Evolutionary conservation across 2,113 vertebrate species (phyloP).

Genomic region (Choloepus hoffmanni): DNA sequence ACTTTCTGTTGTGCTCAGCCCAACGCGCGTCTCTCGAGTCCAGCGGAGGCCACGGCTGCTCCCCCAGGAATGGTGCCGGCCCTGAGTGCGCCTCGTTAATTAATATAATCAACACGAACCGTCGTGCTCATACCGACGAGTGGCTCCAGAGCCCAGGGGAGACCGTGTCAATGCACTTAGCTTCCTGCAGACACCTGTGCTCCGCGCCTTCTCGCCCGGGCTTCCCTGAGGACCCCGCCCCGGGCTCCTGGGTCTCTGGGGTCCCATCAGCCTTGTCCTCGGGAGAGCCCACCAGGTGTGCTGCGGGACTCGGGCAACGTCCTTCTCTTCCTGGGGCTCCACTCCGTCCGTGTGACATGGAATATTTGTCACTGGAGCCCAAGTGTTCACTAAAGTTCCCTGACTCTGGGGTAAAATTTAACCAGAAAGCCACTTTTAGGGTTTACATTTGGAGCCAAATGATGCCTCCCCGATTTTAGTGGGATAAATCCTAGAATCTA

Average conservation of each 20-base stretch:
- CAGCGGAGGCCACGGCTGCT: too few relatives aligned
- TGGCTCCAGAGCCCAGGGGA: not conserved
- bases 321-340: not conserved
- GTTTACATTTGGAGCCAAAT: not conserved
- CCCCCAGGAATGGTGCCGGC: not conserved
- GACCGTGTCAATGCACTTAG: not conserved
- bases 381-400: not conserved
- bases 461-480: not conserved
- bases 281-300: not conserved
- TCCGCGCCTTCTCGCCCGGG: not conserved
- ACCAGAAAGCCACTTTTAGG: not conserved
- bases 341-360: not conserved
- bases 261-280: not conserved
- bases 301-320: not conserved
- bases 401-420: conserved; percentile 28
- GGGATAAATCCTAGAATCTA: not conserved
- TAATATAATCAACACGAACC: not conserved
- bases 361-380: not conserved
- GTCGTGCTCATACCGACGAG: not conserved
- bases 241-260: not conserved
- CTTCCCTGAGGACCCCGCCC: not conserved
- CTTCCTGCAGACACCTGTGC: not conserved
- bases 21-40: too few relatives aligned
- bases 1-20: not conserved
- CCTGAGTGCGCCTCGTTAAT: not conserved